Base-by-base conservation (phyloP, 2,113 vertebrate species). In the Empidonax alnorum region DNA sequence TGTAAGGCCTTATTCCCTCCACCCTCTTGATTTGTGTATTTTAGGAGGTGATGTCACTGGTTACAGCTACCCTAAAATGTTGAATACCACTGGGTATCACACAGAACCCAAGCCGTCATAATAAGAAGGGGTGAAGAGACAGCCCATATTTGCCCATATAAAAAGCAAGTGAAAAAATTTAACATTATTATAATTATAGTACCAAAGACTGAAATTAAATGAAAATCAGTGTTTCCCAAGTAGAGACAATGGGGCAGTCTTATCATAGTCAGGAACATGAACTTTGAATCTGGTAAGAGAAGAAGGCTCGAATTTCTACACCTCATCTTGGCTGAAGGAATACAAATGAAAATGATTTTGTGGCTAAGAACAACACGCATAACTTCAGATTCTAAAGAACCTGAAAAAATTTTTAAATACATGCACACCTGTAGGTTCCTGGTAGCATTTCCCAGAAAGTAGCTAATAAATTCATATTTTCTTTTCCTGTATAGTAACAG, bases 391-490 rank as follows among this genome's bases (percentile, higher is more conserved):
- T 91, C 72, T 75, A 75, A 72, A 81, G 31, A 24, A 62, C 33
- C 68, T 56, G 28, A 55, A 69, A 93, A 72, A 52, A 30, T 75
- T 63, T 85, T 95, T 84, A 74, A 91, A 44, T 69, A 62, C 12
- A 66, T 31, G 27, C 17, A 47, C 23, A 61, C 25, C 37, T 58
- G 12, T 39, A 75, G 42, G 31, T 49, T 50, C 30, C 73, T 80
- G 44, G 15, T 46, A 73, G 35, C 3, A 4, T 69, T 72, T 53
- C 63, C 55, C 79, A 95, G 47, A 35, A 87, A 83, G 16, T 44
- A 33, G 21, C 56, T 62, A 61, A 59, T 52, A 81, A n/a, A 93
- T 31, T 73, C 12, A 19, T 23, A 50, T 66, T 63, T 91, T 91
- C 31, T 83, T 88, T 92, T 81, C 9, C 19, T 87, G 75, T 65